Percentiles rank a stretch among this genome's conserved stretches.
Evolutionary conservation across 2,113 vertebrate genomes (phyloP).

Genomic region (Ophthalmolycus amberensis): DNA sequence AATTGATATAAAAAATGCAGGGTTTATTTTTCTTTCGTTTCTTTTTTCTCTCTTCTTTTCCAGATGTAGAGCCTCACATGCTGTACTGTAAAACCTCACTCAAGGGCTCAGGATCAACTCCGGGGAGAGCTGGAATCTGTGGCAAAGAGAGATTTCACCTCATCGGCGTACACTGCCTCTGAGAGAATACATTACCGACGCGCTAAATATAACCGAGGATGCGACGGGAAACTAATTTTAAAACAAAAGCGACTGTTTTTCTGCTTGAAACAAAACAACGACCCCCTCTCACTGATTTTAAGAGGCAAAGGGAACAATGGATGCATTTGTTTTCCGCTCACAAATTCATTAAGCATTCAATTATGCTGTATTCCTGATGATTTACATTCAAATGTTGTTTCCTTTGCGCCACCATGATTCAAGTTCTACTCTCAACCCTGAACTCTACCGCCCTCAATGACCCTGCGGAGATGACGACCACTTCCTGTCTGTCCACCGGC

Average conservation of each 20-base stretch:
- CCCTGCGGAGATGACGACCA: slow-evolving; percentile 31
- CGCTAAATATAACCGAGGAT: slow-evolving; percentile 45
- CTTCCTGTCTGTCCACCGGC: slow-evolving; percentile 21
- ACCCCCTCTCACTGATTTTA: slow-evolving; percentile 7
- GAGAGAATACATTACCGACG: slow-evolving; percentile 61
- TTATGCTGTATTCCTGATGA: slow-evolving; percentile 49
- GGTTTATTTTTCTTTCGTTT: slow-evolving; percentile 9
- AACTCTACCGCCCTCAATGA: slow-evolving; percentile 21
- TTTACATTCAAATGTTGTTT: slow-evolving; percentile 59
- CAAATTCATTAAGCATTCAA: slow-evolving; percentile 52
- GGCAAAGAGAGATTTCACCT: slow-evolving; percentile 48
- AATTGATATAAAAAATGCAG: slow-evolving; percentile 80
- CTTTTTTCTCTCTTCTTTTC: background rate
- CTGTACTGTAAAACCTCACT: slow-evolving; percentile 57
- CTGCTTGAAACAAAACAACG: slow-evolving; percentile 26
- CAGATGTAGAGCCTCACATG: slow-evolving; percentile 44
- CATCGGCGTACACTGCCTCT: slow-evolving; percentile 49
- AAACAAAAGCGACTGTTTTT: slow-evolving; percentile 13
- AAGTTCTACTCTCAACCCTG: slow-evolving; percentile 13
- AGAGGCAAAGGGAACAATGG: slow-evolving; percentile 24
- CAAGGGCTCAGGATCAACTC: slow-evolving; percentile 61
- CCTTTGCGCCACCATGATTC: slow-evolving; percentile 28
- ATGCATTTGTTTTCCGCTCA: slow-evolving; percentile 37
- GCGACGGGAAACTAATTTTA: slow-evolving; percentile 3
- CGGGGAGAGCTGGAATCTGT: slow-evolving; percentile 45